Base-by-base conservation (phyloP, 2,888 invertebrate species). In the Rapana venosa region DNA sequence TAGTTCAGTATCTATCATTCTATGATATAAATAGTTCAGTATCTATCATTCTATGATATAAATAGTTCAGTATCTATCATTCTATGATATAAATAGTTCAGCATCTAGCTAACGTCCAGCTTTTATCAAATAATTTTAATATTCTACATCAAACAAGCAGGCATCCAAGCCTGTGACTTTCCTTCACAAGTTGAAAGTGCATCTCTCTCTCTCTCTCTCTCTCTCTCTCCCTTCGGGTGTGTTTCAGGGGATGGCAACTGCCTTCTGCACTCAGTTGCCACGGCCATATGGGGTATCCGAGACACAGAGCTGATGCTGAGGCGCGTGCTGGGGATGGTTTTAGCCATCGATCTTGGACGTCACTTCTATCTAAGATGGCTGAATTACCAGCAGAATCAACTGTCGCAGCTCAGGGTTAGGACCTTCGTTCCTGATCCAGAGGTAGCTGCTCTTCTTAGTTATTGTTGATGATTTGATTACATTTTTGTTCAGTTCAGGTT, bases 241-340 rank as follows among this genome's bases (percentile, higher is more conserved):
- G 70, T 92, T 91, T 0, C 91, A 96, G 96, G 92, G 87, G 95
- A 96, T 92, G 96, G 96, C 0, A 96, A 96, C 93, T 96, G 96
- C 88, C 92, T 96, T 61, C 92, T 95, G 0, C 95, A 95, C 92
- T 94, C 96, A 17, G 93, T 95, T 0, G 94, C 94, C 2, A 88
- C 94, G 79, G 93, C 92, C 13, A 87, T 95, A 56, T 96, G 95
- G 95, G 95, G 95, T 17, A 90, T 95, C 4, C 93, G 94, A 87
- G 96, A 96, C 91, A 90, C 87, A 0, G 89, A 90, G 4, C 90
- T 93, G 58, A 92, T 94, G 30, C 92, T 96, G 0, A 92, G 96
- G 8, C 91, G 94, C 20, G 91, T 95, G 26, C 88, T 96, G 66
- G 93, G 94, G 84, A 88, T 94, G 0, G 92, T 94, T 0, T 89